Conservation (phyloP, 2,797 vertebrate species). For the Megaceryle alcyon region DNA sequence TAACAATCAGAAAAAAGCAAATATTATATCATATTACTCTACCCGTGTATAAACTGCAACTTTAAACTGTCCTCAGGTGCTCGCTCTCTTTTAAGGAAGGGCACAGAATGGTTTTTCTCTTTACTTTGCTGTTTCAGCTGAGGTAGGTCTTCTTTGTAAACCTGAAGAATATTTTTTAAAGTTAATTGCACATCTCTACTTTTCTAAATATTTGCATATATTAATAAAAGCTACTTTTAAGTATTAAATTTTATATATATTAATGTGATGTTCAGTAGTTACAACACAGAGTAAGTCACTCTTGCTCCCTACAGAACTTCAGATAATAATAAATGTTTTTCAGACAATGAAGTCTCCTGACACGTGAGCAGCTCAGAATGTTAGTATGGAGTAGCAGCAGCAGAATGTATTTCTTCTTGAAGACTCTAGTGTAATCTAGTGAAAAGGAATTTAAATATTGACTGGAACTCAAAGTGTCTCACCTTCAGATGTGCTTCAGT, state of each 20-base stretch:
- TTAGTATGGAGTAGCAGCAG: neutral
- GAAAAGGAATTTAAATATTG: neutral
- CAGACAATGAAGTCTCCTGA: neutral
- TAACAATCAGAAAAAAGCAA: neutral
- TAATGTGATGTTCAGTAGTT: neutral
- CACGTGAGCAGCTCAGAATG: neutral
- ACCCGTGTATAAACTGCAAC: constrained; percentile 96
- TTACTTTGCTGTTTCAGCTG: constrained; percentile 91
- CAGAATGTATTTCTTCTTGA: neutral
- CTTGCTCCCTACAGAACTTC: neutral
- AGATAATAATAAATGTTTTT: neutral
- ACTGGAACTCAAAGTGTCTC: neutral
- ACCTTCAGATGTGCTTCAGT: neutral
- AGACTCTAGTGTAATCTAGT: neutral
- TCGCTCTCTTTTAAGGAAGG: constrained; percentile 91
- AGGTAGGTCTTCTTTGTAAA: constrained; percentile 98
- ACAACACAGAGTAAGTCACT: neutral
- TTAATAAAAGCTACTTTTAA: neutral
- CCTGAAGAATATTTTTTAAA: constrained; percentile 77
- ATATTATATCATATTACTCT: constrained; percentile 54
- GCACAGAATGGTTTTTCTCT: constrained; percentile 88
- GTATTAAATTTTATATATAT: neutral
- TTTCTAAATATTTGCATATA: neutral
- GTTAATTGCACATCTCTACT: neutral
- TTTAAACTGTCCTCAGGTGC: constrained; percentile 91